phyloP scores from a whole-genome alignment of 2,888 invertebrate species.

The Lasius fuliginosus region DNA sequence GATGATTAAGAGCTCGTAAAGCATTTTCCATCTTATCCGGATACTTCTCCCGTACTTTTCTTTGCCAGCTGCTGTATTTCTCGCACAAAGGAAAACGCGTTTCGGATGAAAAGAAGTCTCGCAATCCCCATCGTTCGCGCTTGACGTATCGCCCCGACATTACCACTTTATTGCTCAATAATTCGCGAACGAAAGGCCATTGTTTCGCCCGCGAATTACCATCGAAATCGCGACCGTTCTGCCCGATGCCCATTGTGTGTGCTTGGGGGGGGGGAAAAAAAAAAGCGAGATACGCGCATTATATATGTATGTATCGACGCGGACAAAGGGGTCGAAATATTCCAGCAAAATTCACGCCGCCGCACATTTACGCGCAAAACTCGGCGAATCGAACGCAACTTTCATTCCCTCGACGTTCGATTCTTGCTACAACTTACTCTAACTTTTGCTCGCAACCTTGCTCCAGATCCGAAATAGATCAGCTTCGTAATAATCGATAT shows the following conservation, averaged over 20 bases:
- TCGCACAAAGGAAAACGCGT: constrained; percentile 26
- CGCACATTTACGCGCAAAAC: neutral
- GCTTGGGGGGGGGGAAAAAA: neutral
- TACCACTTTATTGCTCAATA: constrained; percentile 35
- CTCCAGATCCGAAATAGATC: constrained; percentile 19
- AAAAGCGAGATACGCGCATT: neutral
- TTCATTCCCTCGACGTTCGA: neutral
- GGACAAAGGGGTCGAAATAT: neutral
- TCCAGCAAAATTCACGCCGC: neutral
- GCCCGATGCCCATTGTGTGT: constrained; percentile 2
- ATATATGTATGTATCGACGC: neutral
- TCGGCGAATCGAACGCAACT: neutral
- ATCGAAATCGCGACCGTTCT: neutral
- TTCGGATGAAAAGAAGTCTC: constrained; percentile 25
- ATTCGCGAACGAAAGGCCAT: constrained; percentile 15
- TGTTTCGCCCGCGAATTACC: constrained; percentile 27
- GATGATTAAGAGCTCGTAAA: constrained; percentile 36
- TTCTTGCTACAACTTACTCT: neutral
- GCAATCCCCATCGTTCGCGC: neutral
- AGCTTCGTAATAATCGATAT: constrained; percentile 11
- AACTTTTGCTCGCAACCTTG: neutral
- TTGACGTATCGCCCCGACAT: constrained; percentile 16
- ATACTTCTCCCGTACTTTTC: neutral
- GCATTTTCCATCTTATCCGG: neutral
- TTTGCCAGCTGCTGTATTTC: constrained; percentile 28